Conservation (phyloP, 2,888 invertebrate species). For the Spialia ferax region DNA sequence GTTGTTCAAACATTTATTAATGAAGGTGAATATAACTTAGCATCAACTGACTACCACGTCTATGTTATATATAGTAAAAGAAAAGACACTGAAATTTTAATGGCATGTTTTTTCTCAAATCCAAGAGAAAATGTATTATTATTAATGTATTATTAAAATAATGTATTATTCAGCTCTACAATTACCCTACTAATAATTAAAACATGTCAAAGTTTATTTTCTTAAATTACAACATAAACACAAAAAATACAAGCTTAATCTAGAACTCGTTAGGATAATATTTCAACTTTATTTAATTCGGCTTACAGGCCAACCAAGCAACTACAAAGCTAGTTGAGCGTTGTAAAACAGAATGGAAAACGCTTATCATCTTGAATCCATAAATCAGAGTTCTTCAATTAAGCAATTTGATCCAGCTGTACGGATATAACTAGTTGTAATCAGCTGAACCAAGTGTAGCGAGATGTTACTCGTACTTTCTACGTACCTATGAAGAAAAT, state of each 20-base stretch:
- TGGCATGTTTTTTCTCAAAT: too few relatives aligned
- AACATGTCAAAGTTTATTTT: not conserved
- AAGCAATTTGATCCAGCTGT: constrained; percentile 9
- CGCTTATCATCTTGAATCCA: constrained; percentile 12
- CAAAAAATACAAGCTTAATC: not conserved
- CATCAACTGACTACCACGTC: too few relatives aligned
- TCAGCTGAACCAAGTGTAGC: constrained; percentile 63
- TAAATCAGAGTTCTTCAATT: constrained; percentile 16
- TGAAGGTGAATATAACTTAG: too few relatives aligned
- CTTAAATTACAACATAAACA: not conserved
- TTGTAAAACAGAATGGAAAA: constrained; percentile 6
- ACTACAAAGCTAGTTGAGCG: constrained; percentile 3
- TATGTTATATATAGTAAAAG: too few relatives aligned
- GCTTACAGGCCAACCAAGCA: not conserved
- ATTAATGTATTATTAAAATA: too few relatives aligned
- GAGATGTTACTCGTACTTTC: constrained; percentile 58
- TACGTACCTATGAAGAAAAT: not conserved
- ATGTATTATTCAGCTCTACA: too few relatives aligned
- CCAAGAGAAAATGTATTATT: too few relatives aligned
- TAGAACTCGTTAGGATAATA: not conserved
- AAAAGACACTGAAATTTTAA: too few relatives aligned
- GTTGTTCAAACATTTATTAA: too few relatives aligned
- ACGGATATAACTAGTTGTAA: constrained; percentile 60
- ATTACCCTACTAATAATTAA: too few relatives aligned
- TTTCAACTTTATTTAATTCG: not conserved